These are phyloP conservation scores for Micoletzkya japonica DNA, from an alignment of 2,888 invertebrate species.

Conservation along the genomic window DNA sequence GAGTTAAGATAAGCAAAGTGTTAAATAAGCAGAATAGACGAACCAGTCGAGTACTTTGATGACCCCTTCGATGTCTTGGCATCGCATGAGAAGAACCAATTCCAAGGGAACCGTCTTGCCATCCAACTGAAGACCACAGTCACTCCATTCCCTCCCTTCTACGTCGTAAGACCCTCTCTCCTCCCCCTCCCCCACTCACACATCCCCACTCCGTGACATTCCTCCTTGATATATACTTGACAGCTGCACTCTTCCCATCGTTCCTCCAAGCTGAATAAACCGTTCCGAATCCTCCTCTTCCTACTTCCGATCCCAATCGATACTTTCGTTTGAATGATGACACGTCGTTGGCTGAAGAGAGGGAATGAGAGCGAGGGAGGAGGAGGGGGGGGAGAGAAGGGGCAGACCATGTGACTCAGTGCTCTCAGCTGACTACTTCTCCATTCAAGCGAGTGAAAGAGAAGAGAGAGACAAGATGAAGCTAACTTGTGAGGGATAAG, in stretches of 20 bases:
- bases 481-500: background rate
- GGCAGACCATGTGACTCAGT: background rate
- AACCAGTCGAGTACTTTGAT: conserved; percentile 18
- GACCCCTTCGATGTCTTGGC: conserved; percentile 1
- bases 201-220: conserved; percentile 14
- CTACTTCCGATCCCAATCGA: background rate
- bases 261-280: background rate
- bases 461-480: background rate
- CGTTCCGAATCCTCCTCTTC: conserved; percentile 24
- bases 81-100: conserved; percentile 19
- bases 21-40: background rate
- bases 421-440: background rate
- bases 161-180: background rate
- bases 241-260: conserved; percentile 2
- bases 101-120: conserved; percentile 13
- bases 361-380: background rate
- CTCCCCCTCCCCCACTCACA: background rate
- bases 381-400: background rate
- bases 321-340: background rate
- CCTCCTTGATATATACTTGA: conserved; percentile 9
- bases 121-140: background rate
- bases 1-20: background rate
- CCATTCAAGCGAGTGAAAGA: background rate
- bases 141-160: background rate
- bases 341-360: conserved; percentile 2